Evolutionary conservation across 2,888 invertebrate species (phyloP), one percentile per base, ranked within the genome.

Genomic region (Scrobipalpa atriplicella): DNA sequence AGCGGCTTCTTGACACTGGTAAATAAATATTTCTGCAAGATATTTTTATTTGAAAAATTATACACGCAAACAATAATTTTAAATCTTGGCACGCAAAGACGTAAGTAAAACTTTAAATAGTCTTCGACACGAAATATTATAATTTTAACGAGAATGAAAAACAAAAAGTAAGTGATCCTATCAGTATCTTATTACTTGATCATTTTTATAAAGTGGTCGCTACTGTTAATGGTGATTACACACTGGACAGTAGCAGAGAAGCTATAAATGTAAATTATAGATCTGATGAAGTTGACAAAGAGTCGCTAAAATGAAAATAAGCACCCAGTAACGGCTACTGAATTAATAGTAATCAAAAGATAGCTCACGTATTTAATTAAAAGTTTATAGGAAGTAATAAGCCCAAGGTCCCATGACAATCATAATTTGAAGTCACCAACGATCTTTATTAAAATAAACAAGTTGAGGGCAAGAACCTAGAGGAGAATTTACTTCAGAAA

Each of bases 381-480:
- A 11, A 61, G 11, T 41, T 61, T 21, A 41, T 61, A 39, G 61
- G 41, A 61, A 61, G 58, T 13, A 0, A 61, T 61, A 52, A 16
- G 36, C 18, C 38, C 13, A 62, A 47, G 19, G 36, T 36, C 38
- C 21, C 41, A 41, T n/a, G 13, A 61, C 16, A 39, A 64, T 18
- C 10, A 41, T 36, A 47, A 16, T 51, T 36, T 64, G 19, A 65
- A 69, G 54, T 29, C 19, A 62, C 62, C 62, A 67, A 29, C 62
- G 62, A 43, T 43, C 66, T 65, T 65, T 63, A 61, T 67, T 61
- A 63, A 67, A 67, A 64, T 65, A 67, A 70, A 29, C 70, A 78
- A 77, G 70, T 68, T 67, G 79, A 79, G 89, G 80, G 85, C 88
- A 89, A 88, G 81, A 85, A 76, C 85, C 87, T 79, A 73, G 71